Conservation (phyloP, 2,888 invertebrate genomes). For the Diaphora mendica region DNA sequence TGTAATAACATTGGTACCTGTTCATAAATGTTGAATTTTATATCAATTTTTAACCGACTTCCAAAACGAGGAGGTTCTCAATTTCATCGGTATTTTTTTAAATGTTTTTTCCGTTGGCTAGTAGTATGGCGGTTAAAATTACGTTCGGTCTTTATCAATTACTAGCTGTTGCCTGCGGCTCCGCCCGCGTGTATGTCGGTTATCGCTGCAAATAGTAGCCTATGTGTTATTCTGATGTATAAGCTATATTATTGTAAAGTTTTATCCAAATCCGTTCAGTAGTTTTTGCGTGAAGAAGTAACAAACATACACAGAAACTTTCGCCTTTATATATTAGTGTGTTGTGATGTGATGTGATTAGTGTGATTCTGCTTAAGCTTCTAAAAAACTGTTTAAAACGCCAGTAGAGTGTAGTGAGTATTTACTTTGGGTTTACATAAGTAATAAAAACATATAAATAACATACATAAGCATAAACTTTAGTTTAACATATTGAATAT, state of each 20-base stretch:
- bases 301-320: too few relatives aligned
- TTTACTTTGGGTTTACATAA: background rate
- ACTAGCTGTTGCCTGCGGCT: too few relatives aligned
- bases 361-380: background rate
- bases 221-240: too few relatives aligned
- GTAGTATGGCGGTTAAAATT: background rate
- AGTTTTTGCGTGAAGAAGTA: too few relatives aligned
- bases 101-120: background rate
- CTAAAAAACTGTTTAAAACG: background rate
- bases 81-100: too few relatives aligned
- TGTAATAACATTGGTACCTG: background rate
- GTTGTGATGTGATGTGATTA: too few relatives aligned
- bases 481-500: background rate
- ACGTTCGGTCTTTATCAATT: background rate
- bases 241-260: too few relatives aligned
- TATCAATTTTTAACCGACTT: background rate
- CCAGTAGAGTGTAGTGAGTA: background rate
- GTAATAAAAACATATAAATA: background rate
- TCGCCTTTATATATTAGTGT: too few relatives aligned
- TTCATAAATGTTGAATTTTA: background rate
- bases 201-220: too few relatives aligned
- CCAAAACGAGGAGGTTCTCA: too few relatives aligned
- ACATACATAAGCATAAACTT: background rate
- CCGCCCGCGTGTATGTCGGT: too few relatives aligned
- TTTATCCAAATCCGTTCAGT: too few relatives aligned